Evolutionary conservation across 2,888 invertebrate genomes (phyloP).

Genomic region (Nyleta sp.): DNA sequence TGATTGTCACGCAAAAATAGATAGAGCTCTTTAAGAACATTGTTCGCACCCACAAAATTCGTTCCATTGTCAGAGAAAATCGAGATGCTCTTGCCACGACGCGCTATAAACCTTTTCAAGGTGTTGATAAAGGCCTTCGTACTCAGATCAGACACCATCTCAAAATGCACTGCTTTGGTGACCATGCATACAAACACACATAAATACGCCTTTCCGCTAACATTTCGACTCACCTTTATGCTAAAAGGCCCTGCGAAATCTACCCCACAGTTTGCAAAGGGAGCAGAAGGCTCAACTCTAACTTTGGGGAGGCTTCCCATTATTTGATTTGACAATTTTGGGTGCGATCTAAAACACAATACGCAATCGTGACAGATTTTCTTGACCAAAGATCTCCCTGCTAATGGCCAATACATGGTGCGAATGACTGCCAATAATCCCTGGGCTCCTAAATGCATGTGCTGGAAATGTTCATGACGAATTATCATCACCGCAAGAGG

Average conservation of each 20-base stretch:
- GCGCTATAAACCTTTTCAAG: constrained; percentile 12
- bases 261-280: too few species aligned
- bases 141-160: constrained; percentile 12
- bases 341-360: constrained; percentile 14
- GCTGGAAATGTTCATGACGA: constrained; percentile 4
- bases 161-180: constrained; percentile 19
- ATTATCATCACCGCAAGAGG: constrained; percentile 14
- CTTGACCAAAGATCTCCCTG: constrained; percentile 1
- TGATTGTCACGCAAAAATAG: background rate
- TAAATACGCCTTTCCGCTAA: constrained; percentile 1
- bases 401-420: constrained; percentile 18
- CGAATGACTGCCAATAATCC: constrained; percentile 1
- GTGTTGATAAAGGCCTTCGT: constrained; percentile 2
- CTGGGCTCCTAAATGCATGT: constrained; percentile 18
- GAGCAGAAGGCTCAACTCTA: background rate
- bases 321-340: background rate
- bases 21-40: background rate
- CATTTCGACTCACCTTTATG: background rate
- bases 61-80: constrained; percentile 17
- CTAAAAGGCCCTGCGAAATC: too few species aligned
- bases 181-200: constrained; percentile 10
- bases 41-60: constrained; percentile 23
- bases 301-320: constrained; percentile 16
- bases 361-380: constrained; percentile 15
- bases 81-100: constrained; percentile 2